These are phyloP conservation scores for Phalanger gymnotis DNA, from an alignment of 2,797 vertebrate genomes.

Conservation along the genomic window DNA sequence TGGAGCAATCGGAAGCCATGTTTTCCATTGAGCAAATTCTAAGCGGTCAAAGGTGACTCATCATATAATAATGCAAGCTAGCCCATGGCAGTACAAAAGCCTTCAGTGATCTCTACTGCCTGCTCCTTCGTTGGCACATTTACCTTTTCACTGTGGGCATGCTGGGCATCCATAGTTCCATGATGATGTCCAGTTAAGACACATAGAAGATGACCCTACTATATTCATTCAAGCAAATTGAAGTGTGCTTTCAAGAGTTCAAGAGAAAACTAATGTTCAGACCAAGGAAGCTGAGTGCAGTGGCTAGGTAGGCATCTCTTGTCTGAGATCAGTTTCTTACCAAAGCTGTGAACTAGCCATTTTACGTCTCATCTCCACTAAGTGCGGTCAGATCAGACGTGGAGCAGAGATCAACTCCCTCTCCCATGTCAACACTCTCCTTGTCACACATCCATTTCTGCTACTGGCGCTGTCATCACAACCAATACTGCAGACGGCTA, in stretches of 20 bases:
- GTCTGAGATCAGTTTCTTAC: neutral
- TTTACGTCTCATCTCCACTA: neutral
- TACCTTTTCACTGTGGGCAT: neutral
- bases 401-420: neutral
- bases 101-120: neutral
- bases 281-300: neutral
- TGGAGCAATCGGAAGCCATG: neutral
- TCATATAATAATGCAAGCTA: neutral
- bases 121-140: neutral
- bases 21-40: neutral
- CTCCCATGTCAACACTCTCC: neutral
- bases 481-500: neutral
- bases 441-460: neutral
- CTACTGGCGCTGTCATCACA: neutral
- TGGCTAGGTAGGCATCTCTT: neutral
- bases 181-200: neutral
- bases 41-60: neutral
- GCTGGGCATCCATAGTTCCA: neutral
- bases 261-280: neutral
- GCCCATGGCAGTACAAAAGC: neutral
- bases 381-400: neutral
- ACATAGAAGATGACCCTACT: neutral
- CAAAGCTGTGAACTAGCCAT: neutral
- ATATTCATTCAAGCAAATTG: neutral
- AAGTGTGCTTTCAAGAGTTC: neutral